These are phyloP conservation scores for Choristoneura fumiferana DNA, from an alignment of 1,140 invertebrate species.

Conservation along the genomic window DNA sequence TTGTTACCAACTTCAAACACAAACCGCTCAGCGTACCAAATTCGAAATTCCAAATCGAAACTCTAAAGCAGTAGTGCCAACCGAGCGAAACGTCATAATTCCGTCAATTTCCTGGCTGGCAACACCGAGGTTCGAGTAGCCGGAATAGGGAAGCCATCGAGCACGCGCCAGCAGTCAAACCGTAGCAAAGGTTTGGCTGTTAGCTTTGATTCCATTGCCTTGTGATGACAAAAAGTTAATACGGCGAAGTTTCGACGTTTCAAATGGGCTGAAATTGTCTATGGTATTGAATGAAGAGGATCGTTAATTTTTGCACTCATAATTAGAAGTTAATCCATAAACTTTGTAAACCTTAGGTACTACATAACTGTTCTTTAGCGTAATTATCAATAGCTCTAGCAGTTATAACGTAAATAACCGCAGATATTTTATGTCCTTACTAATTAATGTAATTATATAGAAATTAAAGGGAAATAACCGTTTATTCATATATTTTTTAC, in stretches of 20 bases:
- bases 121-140: background rate
- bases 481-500: no score
- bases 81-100: slow-evolving; percentile 27
- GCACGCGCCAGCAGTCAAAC: slow-evolving; percentile 7
- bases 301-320: no score
- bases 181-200: slow-evolving; percentile 11
- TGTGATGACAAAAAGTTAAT: slow-evolving; percentile 13
- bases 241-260: background rate
- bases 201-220: slow-evolving; percentile 18
- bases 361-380: no score
- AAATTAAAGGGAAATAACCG: no score
- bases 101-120: slow-evolving; percentile 36
- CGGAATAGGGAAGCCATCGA: slow-evolving; percentile 7
- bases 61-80: slow-evolving; percentile 12
- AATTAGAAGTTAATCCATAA: no score
- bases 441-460: no score
- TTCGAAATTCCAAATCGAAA: background rate
- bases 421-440: no score
- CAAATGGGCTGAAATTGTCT: background rate
- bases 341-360: no score
- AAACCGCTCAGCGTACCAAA: background rate
- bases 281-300: no score
- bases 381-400: no score
- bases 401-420: no score
- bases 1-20: no score